Evolutionary conservation across 2,113 vertebrate genomes (phyloP), one percentile per base, ranked within the genome.

Genomic region (Notiomystis cincta): DNA sequence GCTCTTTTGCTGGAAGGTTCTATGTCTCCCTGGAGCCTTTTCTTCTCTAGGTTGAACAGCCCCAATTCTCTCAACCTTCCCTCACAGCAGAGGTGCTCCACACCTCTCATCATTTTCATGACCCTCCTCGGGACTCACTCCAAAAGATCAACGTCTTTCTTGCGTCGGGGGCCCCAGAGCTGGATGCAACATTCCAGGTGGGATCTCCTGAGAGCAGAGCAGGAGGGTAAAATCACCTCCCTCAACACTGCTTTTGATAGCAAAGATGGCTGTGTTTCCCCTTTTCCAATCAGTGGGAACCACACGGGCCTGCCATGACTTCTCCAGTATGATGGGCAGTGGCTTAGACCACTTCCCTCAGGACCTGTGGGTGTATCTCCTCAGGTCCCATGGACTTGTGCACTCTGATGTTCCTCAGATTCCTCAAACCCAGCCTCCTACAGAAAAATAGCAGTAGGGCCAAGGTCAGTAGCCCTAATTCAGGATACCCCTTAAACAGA

Each of bases 231-330:
- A 45, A 73, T 45, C 60, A 45, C 45, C 28, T 58, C 44, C 19
- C 44, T 57, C 0, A 0, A 8, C 1, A 8, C 27, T 65, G 67
- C 8, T 66, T n/a, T 38, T 37, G 77, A 24, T 11, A 19, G 23
- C 4, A 44, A 38, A 14, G 13, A 3, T 44, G 37, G 44, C 19
- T 65, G 0, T 7, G 4, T 20, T 81, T 66, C 9, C 33, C 27
- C 53, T 45, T 60, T 67, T 67, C 14, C 33, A 25, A 2, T 12
- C 60, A 53, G 28, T 38, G n/a, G 66, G 38, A 40, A 30, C 38
- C 53, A 35, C 61, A 24, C 16, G 1, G 2, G 38, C n/a, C n/a
- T 67, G 53, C 30, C 53, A 28, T 28, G 33, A 13, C 37, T 77
- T 44, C 45, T 23, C 53, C 44, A 5, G 17, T 27, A 3, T 8